A percentile compares a stretch with the other conserved stretches of the same genome.
These are phyloP conservation scores for Potamarius usumacintae DNA, from an alignment of 2,113 vertebrate genomes.

Conservation along the genomic window DNA sequence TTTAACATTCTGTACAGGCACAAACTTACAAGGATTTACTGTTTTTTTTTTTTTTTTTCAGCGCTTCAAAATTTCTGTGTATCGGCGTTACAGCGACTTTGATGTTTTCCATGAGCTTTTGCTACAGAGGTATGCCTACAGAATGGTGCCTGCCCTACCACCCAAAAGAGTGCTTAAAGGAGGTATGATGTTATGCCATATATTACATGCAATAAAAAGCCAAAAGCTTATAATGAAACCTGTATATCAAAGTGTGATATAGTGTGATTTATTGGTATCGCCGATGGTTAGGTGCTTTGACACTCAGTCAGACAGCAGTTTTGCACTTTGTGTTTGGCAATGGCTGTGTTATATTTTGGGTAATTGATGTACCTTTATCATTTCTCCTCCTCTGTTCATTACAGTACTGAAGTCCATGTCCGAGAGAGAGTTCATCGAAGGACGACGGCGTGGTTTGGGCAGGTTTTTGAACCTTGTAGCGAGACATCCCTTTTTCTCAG, in stretches of 20 bases:
- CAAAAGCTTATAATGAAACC: slow-evolving; percentile 2
- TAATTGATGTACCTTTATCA: not conserved
- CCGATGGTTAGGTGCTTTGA: not conserved
- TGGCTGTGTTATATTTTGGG: not conserved
- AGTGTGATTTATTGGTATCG: not conserved
- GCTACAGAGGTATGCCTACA: slow-evolving; percentile 90
- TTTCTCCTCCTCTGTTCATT: slow-evolving; percentile 40
- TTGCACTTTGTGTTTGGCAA: not conserved
- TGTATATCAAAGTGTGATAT: slow-evolving; percentile 13
- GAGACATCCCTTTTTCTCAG: slow-evolving; percentile 89
- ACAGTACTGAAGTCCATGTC: slow-evolving; percentile 73
- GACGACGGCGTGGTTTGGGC: slow-evolving; percentile 82
- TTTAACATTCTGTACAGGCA: not conserved
- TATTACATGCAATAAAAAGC: not conserved
- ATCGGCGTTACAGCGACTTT: slow-evolving; percentile 91
- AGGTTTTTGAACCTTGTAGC: slow-evolving; percentile 93
- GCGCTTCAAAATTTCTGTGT: slow-evolving; percentile 87
- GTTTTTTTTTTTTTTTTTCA: slow-evolving; percentile 53
- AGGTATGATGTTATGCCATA: slow-evolving; percentile 72
- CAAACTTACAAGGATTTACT: not conserved
- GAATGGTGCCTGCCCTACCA: slow-evolving; percentile 89
- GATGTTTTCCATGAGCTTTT: slow-evolving; percentile 93
- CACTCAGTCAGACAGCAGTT: slow-evolving; percentile 7
- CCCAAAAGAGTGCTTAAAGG: slow-evolving; percentile 92
- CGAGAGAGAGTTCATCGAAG: slow-evolving; percentile 93